These are phyloP conservation scores for Marisa cornuarietis DNA, from an alignment of 1,140 invertebrate genomes.

Conservation along the genomic window DNA sequence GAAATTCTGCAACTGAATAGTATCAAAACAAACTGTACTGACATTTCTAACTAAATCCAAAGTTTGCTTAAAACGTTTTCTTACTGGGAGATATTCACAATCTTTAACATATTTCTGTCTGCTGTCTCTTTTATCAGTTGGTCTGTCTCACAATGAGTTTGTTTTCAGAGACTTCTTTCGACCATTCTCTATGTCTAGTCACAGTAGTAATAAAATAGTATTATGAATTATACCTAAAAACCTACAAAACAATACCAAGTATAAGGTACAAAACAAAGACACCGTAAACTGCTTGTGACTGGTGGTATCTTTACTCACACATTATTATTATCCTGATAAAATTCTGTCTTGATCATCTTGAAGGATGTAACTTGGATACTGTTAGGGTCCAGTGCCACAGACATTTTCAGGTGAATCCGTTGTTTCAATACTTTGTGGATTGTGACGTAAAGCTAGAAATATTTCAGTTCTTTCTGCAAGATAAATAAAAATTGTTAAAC, in stretches of 20 bases:
- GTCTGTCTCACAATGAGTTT: neutral
- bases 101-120: too few relatives aligned
- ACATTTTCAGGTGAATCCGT: neutral
- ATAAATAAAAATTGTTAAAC: neutral
- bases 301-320: neutral
- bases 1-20: too few relatives aligned
- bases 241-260: neutral
- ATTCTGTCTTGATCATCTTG: conserved; percentile 9
- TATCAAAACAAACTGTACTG: too few relatives aligned
- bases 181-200: neutral
- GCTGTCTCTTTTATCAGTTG: too few relatives aligned
- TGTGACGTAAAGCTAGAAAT: neutral
- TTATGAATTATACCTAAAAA: neutral
- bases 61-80: too few relatives aligned
- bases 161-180: neutral
- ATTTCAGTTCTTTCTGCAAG: neutral
- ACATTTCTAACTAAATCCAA: too few relatives aligned
- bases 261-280: neutral
- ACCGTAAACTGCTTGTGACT: neutral
- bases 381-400: neutral
- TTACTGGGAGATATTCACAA: too few relatives aligned
- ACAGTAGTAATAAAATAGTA: neutral
- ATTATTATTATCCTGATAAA: neutral
- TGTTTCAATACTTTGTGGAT: neutral
- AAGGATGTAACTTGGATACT: neutral